Percentiles rank a stretch among this genome's conserved stretches.
These are phyloP conservation scores for Edolisoma coerulescens DNA, from an alignment of 2,113 vertebrate species.

Conservation along the genomic window DNA sequence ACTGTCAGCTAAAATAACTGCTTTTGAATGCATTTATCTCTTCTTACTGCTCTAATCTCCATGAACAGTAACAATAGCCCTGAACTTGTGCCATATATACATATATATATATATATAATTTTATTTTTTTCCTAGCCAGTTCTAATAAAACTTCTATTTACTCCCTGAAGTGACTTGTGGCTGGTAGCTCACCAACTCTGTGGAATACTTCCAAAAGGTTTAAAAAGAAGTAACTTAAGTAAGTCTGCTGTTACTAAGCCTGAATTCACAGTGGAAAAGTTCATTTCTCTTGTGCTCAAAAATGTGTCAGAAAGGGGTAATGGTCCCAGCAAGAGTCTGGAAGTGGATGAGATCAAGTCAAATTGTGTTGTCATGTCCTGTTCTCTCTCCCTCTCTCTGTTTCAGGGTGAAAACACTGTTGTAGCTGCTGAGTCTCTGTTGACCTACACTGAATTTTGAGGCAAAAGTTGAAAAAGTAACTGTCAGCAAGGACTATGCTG, in stretches of 20 bases:
- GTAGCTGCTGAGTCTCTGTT: neutral
- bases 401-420: neutral
- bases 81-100: neutral
- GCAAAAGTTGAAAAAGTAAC: neutral
- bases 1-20: neutral
- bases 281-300: neutral
- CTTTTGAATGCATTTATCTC: neutral
- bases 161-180: neutral
- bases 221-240: neutral
- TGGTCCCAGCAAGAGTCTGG: fast-evolving
- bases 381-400: neutral
- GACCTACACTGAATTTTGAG: neutral
- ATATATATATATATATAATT: neutral
- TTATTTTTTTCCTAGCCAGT: neutral
- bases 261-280: neutral
- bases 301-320: neutral
- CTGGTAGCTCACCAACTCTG: neutral
- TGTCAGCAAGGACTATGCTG: neutral
- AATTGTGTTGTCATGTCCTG: neutral
- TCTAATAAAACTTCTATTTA: neutral
- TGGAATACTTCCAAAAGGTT: neutral
- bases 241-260: neutral
- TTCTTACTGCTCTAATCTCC: fast-evolving
- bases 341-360: neutral
- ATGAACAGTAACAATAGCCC: neutral